Percentiles rank a stretch among this genome's conserved stretches.
Evolutionary conservation across 2,888 invertebrate genomes (phyloP).

Genomic region (Leptinotarsa juncta): DNA sequence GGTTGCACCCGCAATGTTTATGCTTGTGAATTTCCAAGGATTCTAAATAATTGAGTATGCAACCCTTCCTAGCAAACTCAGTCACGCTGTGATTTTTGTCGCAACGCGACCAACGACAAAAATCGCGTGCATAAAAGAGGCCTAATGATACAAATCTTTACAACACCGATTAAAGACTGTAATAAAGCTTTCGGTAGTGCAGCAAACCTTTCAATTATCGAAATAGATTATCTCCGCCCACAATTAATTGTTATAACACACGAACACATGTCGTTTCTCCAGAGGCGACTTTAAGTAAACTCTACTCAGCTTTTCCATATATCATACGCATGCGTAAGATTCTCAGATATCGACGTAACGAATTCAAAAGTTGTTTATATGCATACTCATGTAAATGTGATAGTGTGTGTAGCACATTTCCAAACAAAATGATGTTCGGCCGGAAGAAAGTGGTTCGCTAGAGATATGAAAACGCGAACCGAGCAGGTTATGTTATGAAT

Average conservation of each 20-base stretch:
- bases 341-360: slow-evolving; percentile 46
- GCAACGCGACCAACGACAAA: too few relatives aligned
- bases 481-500: slow-evolving; percentile 9
- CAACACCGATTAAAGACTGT: neutral
- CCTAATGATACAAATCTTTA: neutral
- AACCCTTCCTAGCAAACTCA: too few relatives aligned
- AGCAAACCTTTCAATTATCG: neutral
- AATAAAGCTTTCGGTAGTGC: neutral
- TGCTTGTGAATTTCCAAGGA: too few relatives aligned
- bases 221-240: neutral
- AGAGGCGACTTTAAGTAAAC: neutral
- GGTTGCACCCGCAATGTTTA: too few relatives aligned
- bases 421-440: slow-evolving; percentile 32
- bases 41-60: too few relatives aligned
- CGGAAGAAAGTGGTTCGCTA: slow-evolving; percentile 48
- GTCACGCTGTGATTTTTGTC: too few relatives aligned
- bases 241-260: neutral
- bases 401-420: slow-evolving; percentile 40
- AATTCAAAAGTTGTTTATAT: slow-evolving; percentile 53
- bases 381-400: slow-evolving; percentile 38
- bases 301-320: slow-evolving; percentile 13
- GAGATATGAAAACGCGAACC: slow-evolving; percentile 24
- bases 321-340: slow-evolving; percentile 49
- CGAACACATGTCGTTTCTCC: neutral
- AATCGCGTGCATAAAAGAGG: too few relatives aligned